phyloP scores from a whole-genome alignment of 2,113 vertebrate genomes.

The Zapornia atra region DNA sequence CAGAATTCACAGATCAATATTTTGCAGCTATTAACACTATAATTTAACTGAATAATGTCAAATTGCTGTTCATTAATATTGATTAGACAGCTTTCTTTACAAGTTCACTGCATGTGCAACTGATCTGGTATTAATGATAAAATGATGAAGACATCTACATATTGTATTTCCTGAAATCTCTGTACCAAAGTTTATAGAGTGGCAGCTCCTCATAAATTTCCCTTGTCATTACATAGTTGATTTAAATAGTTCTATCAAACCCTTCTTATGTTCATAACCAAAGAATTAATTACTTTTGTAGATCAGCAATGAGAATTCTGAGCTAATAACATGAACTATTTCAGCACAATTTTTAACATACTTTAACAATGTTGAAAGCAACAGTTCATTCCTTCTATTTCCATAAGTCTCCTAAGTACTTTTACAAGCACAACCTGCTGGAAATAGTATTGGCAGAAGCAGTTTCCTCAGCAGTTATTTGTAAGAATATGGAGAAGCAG shows the following conservation, averaged over 20 bases:
- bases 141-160: not conserved
- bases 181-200: not conserved
- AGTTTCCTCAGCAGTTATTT: not conserved
- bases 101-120: not conserved
- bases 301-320: not conserved
- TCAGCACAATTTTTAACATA: not conserved
- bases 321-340: not conserved
- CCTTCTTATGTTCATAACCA: not conserved
- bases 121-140: not conserved
- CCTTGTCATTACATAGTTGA: not conserved
- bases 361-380: not conserved
- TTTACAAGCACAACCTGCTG: not conserved
- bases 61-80: not conserved
- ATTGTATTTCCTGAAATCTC: not conserved
- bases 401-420: not conserved
- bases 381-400: not conserved
- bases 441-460: not conserved
- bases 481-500: not conserved
- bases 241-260: not conserved
- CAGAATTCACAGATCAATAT: not conserved
- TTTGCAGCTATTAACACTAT: not conserved
- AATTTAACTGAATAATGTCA: not conserved
- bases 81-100: not conserved
- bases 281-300: not conserved
- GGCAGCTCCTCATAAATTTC: not conserved